Evolutionary conservation across 2,888 invertebrate species (phyloP).

Genomic region (Anaspis maculata): DNA sequence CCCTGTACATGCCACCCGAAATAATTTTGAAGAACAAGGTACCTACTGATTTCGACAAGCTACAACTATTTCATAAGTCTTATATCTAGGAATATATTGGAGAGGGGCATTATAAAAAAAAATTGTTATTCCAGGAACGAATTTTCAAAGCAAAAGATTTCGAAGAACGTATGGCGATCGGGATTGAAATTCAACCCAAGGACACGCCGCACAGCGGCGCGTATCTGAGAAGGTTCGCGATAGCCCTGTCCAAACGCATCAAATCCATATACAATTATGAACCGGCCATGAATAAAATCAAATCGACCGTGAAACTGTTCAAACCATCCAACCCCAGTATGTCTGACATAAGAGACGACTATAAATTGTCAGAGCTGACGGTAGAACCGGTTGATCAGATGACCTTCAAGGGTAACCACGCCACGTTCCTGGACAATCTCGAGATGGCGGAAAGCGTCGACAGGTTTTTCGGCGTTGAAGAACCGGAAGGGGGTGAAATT

Average conservation of each 20-base stretch:
- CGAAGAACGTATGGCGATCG: neutral
- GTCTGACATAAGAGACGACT: neutral
- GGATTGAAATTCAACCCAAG: slow-evolving; percentile 7
- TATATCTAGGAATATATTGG: too few species aligned
- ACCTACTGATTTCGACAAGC: too few species aligned
- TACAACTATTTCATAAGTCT: too few species aligned
- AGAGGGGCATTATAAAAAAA: too few species aligned
- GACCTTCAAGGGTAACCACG: slow-evolving; percentile 61
- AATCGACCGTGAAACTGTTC: slow-evolving; percentile 1
- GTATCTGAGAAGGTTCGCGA: neutral
- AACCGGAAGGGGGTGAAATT: too few species aligned
- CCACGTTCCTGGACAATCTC: slow-evolving; percentile 57
- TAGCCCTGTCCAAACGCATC: neutral
- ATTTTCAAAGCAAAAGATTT: neutral
- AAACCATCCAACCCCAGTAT: neutral
- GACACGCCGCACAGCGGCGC: neutral
- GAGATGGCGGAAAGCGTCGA: slow-evolving; percentile 43
- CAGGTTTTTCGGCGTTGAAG: too few species aligned
- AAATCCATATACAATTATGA: neutral
- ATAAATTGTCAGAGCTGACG: too few species aligned
- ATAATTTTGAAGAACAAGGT: too few species aligned
- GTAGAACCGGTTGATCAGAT: slow-evolving; percentile 48
- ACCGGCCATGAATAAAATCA: neutral
- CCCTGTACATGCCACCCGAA: too few species aligned
- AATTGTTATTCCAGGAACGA: too few species aligned